phyloP scores from a whole-genome alignment of 2,113 vertebrate genomes.

The Pandion haliaetus region DNA sequence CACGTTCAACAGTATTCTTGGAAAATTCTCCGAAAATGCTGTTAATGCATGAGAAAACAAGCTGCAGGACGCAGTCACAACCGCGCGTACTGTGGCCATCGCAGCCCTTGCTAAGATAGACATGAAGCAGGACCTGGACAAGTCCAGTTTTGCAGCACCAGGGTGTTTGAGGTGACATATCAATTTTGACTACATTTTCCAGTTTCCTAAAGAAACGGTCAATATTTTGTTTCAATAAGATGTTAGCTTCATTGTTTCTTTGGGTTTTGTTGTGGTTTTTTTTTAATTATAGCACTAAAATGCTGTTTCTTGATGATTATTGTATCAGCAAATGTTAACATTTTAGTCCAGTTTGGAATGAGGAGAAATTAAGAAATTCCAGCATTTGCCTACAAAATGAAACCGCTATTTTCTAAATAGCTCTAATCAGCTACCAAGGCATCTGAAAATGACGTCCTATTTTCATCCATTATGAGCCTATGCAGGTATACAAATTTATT shows the following conservation, averaged over 20 bases:
- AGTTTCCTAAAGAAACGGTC: background rate
- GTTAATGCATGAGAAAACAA: background rate
- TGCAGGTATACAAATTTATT: background rate
- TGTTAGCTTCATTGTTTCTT: background rate
- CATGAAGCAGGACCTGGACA: background rate
- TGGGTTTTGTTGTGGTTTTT: background rate
- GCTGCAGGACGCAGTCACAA: accelerated
- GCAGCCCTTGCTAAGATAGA: background rate
- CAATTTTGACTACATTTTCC: background rate
- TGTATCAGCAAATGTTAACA: background rate
- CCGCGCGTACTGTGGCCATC: accelerated
- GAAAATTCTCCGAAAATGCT: background rate
- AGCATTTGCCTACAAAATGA: background rate
- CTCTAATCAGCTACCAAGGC: background rate
- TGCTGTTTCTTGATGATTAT: background rate
- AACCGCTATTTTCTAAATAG: background rate
- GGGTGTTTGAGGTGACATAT: background rate
- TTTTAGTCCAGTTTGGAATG: background rate
- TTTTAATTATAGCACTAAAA: background rate
- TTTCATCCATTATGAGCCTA: background rate
- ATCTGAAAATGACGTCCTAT: background rate
- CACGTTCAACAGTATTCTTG: background rate
- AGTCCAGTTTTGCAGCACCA: background rate
- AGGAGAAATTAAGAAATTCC: background rate
- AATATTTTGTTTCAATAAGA: background rate